Conservation (phyloP, 2,797 vertebrate genomes). For the Scarus forsteni region DNA sequence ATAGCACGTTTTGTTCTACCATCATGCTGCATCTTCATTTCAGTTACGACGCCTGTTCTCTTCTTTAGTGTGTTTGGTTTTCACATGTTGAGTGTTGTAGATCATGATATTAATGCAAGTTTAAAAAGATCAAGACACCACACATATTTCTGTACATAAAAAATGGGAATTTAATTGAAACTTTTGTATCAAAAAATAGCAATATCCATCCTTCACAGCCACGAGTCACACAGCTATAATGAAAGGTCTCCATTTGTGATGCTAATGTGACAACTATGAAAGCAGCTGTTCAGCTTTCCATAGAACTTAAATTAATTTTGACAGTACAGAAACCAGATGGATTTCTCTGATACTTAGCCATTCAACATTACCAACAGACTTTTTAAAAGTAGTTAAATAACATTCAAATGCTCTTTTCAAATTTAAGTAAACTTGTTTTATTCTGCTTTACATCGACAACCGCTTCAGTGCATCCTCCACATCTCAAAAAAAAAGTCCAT, state of each 20-base stretch:
- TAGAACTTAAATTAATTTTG: conserved; percentile 85
- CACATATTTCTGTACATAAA: conserved; percentile 89
- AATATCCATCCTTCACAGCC: conserved; percentile 89
- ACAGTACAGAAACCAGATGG: conserved; percentile 86
- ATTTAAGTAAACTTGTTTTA: conserved; percentile 85
- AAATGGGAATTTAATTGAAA: conserved; percentile 94
- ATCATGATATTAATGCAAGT: not conserved
- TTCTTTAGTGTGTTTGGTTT: not conserved
- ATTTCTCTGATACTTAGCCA: conserved; percentile 65
- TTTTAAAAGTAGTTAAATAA: conserved; percentile 80
- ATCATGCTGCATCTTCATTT: too few species aligned
- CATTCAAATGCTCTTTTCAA: conserved; percentile 85
- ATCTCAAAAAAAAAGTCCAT: conserved; percentile 77
- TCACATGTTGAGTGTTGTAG: not conserved
- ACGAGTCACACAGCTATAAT: conserved; percentile 89
- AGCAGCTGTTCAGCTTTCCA: conserved; percentile 81
- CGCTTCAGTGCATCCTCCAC: conserved; percentile 87
- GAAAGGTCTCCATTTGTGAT: conserved; percentile 81
- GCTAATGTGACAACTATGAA: conserved; percentile 83
- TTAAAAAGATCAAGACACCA: conserved; percentile 62
- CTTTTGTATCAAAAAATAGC: conserved; percentile 98
- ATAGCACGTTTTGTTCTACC: too few species aligned
- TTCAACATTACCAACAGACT: conserved; percentile 67
- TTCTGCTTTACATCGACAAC: conserved; percentile 88
- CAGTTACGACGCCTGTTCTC: too few species aligned